Percentiles rank a stretch among this genome's conserved stretches.
phyloP scores from a whole-genome alignment of 2,113 vertebrate genomes.

The Madoqua kirkii region DNA sequence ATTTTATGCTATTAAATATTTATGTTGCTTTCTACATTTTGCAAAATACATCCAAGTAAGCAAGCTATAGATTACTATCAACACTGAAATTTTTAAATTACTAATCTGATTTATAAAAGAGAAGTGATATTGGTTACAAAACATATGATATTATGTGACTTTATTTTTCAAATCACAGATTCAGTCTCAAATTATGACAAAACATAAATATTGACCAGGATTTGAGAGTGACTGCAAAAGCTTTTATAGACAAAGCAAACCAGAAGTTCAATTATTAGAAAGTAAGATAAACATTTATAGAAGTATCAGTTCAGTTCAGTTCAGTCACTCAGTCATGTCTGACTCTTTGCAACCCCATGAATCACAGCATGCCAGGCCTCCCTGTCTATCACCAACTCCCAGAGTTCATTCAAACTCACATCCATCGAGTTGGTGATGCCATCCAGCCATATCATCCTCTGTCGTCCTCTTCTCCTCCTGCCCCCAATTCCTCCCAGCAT shows the following conservation, averaged over 20 bases:
- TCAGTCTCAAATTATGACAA: background rate
- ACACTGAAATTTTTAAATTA: background rate
- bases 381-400: too few relatives aligned
- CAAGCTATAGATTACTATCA: background rate
- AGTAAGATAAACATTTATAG: background rate
- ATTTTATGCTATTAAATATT: constrained; percentile 12
- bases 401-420: too few relatives aligned
- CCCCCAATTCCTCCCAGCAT: too few relatives aligned
- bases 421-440: too few relatives aligned
- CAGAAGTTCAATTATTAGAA: background rate
- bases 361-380: too few relatives aligned
- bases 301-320: too few relatives aligned
- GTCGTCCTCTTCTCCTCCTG: too few relatives aligned
- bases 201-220: background rate
- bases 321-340: too few relatives aligned
- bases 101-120: background rate
- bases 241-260: background rate
- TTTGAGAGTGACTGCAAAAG: background rate
- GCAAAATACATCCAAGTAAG: background rate
- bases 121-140: background rate
- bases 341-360: too few relatives aligned
- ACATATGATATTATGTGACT: background rate
- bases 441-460: too few relatives aligned
- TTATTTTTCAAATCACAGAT: background rate
- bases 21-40: constrained; percentile 13